Percentiles rank a stretch among this genome's conserved stretches.
phyloP scores from a whole-genome alignment of 2,888 invertebrate genomes.

The Napeogenes inachia region DNA sequence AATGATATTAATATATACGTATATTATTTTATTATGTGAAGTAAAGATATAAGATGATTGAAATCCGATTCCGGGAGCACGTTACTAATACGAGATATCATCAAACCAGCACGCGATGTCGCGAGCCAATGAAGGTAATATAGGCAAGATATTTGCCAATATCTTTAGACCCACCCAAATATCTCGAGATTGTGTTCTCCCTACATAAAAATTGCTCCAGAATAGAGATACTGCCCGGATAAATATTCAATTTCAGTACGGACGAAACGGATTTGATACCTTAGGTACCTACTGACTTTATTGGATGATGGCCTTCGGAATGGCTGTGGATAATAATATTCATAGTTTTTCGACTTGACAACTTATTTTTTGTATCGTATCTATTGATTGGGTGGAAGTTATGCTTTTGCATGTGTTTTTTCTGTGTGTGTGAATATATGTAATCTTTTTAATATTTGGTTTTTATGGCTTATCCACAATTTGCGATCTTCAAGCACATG shows the following conservation, averaged over 20 bases:
- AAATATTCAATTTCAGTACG: slow-evolving; percentile 78
- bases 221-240: slow-evolving; percentile 77
- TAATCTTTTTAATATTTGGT: neutral
- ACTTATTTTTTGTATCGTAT: slow-evolving; percentile 29
- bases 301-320: slow-evolving; percentile 75
- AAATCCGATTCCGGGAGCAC: too few relatives aligned
- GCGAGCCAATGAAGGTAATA: slow-evolving; percentile 75
- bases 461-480: slow-evolving; percentile 54
- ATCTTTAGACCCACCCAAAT: slow-evolving; percentile 74
- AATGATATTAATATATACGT: too few relatives aligned
- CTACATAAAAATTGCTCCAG: slow-evolving; percentile 77
- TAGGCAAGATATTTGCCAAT: slow-evolving; percentile 76
- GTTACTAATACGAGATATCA: slow-evolving; percentile 62
- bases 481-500: slow-evolving; percentile 63
- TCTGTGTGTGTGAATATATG: slow-evolving; percentile 10
- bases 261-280: slow-evolving; percentile 78
- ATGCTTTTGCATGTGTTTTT: slow-evolving; percentile 11
- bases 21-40: too few relatives aligned
- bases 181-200: slow-evolving; percentile 76
- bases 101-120: slow-evolving; percentile 66
- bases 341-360: slow-evolving; percentile 63
- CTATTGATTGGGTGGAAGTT: slow-evolving; percentile 9
- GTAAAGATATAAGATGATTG: too few relatives aligned
- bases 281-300: slow-evolving; percentile 72
- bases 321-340: slow-evolving; percentile 74